Conservation (phyloP, 37 sponge, comb jelly and placozoan genomes). For the Beroe forskalii region DNA sequence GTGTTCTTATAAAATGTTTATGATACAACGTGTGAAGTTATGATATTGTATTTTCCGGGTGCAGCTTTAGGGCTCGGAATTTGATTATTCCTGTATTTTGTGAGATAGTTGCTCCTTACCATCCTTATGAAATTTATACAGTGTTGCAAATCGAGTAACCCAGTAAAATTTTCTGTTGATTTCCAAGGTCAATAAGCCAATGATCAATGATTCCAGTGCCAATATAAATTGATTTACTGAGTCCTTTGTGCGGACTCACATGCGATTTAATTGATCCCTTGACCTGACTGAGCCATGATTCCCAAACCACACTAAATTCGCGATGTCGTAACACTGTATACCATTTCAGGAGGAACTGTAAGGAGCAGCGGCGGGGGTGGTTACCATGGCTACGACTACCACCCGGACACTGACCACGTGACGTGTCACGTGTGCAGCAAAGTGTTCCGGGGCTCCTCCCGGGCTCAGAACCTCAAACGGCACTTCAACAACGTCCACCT, state of each 20-base stretch:
- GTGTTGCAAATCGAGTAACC: conserved; percentile 6
- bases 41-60: no score
- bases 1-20: no score
- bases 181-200: no score
- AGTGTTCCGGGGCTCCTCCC: conserved; percentile 51
- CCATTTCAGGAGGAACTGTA: background rate
- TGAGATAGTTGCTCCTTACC: background rate
- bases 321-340: background rate
- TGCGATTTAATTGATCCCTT: no score
- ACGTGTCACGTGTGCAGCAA: conserved; percentile 54
- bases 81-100: no score
- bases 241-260: no score
- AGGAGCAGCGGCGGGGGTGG: background rate
- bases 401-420: conserved; percentile 34
- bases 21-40: no score
- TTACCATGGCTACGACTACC: background rate
- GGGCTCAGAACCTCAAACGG: conserved; percentile 62
- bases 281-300: background rate
- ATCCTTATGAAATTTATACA: conserved; percentile 14
- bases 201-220: no score
- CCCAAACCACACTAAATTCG: background rate
- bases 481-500: conserved; percentile 65
- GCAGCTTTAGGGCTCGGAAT: no score
- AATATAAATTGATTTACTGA: no score
- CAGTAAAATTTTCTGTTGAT: no score